Evolutionary conservation across 92 coral and sea anemone genomes (phyloP).

Genomic region (Chrysogorgia sp.): DNA sequence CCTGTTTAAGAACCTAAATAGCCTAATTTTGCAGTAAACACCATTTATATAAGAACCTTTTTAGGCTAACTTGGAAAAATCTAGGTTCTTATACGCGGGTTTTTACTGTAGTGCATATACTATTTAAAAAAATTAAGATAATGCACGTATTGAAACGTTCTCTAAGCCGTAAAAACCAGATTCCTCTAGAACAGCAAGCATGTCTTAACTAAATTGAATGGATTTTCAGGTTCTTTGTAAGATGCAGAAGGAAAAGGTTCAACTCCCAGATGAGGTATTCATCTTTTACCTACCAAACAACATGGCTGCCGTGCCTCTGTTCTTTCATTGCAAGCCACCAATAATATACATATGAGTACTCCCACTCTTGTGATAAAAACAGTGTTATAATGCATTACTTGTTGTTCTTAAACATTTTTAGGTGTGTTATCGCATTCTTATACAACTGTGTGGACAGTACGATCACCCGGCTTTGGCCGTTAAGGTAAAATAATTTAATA

Average conservation of each 20-base stretch:
- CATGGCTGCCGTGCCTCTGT: not conserved
- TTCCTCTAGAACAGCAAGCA: not conserved
- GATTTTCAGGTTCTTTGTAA: slow-evolving; percentile 75
- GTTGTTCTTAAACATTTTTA: slow-evolving; percentile 16
- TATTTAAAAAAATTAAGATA: too few species aligned
- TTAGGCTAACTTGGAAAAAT: too few species aligned
- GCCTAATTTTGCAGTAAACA: too few species aligned
- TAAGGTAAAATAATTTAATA: too few species aligned
- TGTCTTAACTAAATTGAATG: not conserved
- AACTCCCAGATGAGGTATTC: slow-evolving; percentile 86
- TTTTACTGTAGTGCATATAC: too few species aligned
- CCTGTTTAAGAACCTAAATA: too few species aligned
- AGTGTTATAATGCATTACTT: not conserved
- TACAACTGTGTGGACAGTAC: slow-evolving; percentile 95
- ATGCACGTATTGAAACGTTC: too few species aligned
- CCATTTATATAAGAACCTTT: too few species aligned
- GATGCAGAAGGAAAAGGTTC: slow-evolving; percentile 77
- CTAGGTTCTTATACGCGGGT: too few species aligned
- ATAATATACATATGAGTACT: too few species aligned
- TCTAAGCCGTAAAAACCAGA: too few species aligned
- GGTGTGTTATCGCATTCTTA: slow-evolving; percentile 94
- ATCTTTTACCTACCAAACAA: not conserved
- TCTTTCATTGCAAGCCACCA: too few species aligned
- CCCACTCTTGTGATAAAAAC: not conserved
- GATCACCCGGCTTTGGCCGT: slow-evolving; percentile 98